Base-by-base conservation (phyloP, 2,888 invertebrate species). In the Nysson spinosus region DNA sequence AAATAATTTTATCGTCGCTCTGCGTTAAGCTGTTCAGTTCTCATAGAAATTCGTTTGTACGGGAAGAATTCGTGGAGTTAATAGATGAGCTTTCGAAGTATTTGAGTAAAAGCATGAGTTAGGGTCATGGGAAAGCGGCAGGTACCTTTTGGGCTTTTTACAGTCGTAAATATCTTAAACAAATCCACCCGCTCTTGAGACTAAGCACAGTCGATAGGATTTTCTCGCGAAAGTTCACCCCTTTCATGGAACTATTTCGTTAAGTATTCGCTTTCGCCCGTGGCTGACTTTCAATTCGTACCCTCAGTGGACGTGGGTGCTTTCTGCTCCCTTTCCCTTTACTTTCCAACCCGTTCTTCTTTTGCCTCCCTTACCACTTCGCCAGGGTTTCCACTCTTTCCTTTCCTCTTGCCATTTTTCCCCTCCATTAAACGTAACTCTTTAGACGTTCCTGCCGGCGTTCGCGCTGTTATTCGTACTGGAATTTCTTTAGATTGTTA, bases 401-500 rank as follows among this genome's bases (percentile, higher is more conserved):
- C 3, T 26, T 14, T 22, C 37, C 19, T 12, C 26, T 20, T 34
- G 44, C 44, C 47, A 68, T 73, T 77, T 73, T 69, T 77, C 69
- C 70, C 46, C 56, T 66, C 71, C 66, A 72, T 73, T 71, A 77
- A 71, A 60, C 71, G 70, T 64, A 72, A 70, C 68, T 71, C 72
- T 72, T 75, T 72, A 60, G 65, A 46, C 62, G 62, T 55, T 56
- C 39, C 56, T 35, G 26, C 35, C 11, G 44, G 60, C 64, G 40
- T 52, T 34, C 57, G 42, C 26, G 47, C 60, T 69, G 65, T 69
- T 75, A 75, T 75, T 69, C 69, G 62, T 47, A 34, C 60, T 69
- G 75, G 69, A 73, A 73, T 75, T 75, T 76, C 75, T 68, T 72
- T 54, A 65, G 65, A 70, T 75, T 55, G 58, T 72, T 57, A 57